These are phyloP conservation scores for Vulpes lagopus DNA, from an alignment of 2,113 vertebrate genomes.

Conservation along the genomic window DNA sequence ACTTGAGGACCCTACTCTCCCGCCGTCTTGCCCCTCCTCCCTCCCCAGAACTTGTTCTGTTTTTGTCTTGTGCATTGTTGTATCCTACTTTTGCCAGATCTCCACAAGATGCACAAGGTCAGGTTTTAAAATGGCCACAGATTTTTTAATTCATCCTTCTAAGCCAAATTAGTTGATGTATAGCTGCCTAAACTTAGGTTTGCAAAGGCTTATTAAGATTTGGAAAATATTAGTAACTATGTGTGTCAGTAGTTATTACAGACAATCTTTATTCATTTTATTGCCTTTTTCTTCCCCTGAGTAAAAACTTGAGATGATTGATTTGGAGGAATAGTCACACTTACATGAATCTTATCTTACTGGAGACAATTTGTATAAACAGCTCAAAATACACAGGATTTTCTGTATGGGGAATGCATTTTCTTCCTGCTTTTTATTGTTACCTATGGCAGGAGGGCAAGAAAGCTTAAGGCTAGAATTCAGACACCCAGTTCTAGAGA, in stretches of 20 bases:
- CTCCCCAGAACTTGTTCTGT: neutral
- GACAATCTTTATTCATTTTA: constrained; percentile 52
- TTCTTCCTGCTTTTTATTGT: neutral
- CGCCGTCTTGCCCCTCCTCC: no score
- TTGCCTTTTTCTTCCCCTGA: neutral
- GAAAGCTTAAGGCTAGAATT: neutral
- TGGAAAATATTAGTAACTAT: constrained; percentile 50
- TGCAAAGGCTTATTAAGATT: constrained; percentile 37
- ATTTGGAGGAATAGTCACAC: neutral
- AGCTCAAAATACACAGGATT: neutral
- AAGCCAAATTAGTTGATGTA: constrained; percentile 34
- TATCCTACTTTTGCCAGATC: constrained; percentile 44
- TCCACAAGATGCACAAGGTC: constrained; percentile 39
- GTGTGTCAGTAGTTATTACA: neutral
- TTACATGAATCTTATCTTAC: neutral
- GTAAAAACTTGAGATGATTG: constrained; percentile 6
- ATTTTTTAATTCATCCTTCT: constrained; percentile 13
- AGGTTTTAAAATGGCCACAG: constrained; percentile 26
- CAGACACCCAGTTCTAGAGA: neutral
- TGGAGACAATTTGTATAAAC: neutral
- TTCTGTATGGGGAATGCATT: neutral
- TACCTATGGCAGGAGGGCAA: neutral
- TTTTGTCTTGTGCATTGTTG: neutral
- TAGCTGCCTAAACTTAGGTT: constrained; percentile 7
- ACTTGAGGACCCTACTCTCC: no score